Percentiles rank a stretch among this genome's conserved stretches.
phyloP scores from a whole-genome alignment of 2,113 vertebrate genomes.

The Sciurus niger region DNA sequence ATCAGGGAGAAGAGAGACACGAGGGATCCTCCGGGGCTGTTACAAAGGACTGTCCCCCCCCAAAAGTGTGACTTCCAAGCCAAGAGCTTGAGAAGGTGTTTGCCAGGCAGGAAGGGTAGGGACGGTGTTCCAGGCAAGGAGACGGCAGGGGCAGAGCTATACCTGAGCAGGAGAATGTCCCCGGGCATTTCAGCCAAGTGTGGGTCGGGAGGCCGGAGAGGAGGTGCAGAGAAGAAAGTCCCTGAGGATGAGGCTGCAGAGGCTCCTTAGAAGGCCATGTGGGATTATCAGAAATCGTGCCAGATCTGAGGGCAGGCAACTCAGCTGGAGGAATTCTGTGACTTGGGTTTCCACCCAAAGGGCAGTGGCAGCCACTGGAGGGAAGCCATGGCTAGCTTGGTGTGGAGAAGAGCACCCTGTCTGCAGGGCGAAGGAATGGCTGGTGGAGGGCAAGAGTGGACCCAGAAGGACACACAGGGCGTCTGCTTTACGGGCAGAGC shows the following conservation, averaged over 20 bases:
- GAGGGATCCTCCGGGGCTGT: accelerated
- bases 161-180: not conserved
- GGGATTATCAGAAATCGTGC: not conserved
- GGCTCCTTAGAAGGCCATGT: not conserved
- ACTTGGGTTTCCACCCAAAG: slow-evolving; percentile 38
- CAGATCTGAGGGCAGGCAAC: not conserved
- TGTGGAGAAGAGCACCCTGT: not conserved
- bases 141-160: accelerated
- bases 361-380: not conserved
- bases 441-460: not conserved
- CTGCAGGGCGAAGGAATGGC: not conserved
- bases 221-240: not conserved
- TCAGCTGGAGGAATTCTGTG: not conserved
- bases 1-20: not conserved
- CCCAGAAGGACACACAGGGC: not conserved
- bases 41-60: too few species aligned
- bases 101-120: not conserved
- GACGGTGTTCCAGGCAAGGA: not conserved
- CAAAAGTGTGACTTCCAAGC: not conserved
- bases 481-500: not conserved
- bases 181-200: not conserved
- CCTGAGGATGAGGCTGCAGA: not conserved
- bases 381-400: not conserved
- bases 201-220: not conserved
- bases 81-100: not conserved